Conservation (phyloP, 2,888 invertebrate species). For the Melanotus villosus region DNA sequence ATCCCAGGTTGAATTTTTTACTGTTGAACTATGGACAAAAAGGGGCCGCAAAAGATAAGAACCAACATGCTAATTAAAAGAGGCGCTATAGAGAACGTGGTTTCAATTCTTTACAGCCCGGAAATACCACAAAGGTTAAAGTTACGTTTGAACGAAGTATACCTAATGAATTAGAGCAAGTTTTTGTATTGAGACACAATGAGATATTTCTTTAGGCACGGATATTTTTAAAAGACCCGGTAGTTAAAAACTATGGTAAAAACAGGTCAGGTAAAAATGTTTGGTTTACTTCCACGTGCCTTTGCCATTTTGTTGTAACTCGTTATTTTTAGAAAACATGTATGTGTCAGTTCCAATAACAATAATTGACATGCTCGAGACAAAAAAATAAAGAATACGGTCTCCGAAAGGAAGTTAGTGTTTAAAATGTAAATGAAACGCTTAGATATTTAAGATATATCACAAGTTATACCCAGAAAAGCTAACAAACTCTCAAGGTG, state of each 20-base stretch:
- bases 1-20: slow-evolving; percentile 22
- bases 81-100: slow-evolving; percentile 32
- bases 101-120: slow-evolving; percentile 32
- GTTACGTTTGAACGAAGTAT: slow-evolving; percentile 13
- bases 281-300: background rate
- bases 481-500: too few species aligned
- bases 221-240: slow-evolving; percentile 2
- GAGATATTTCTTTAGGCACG: slow-evolving; percentile 7
- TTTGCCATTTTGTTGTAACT: background rate
- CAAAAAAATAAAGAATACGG: too few species aligned
- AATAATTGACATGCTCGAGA: too few species aligned
- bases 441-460: too few species aligned
- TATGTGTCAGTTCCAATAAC: too few species aligned
- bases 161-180: slow-evolving; percentile 40
- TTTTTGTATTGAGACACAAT: slow-evolving; percentile 24
- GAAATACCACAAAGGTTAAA: slow-evolving; percentile 38
- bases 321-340: too few species aligned
- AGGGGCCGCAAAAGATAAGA: slow-evolving; percentile 22
- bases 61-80: slow-evolving; percentile 36
- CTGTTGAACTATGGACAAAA: background rate
- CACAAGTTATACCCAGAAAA: too few species aligned
- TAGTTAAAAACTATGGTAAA: slow-evolving; percentile 2
- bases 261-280: slow-evolving; percentile 9
- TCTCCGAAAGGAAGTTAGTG: too few species aligned
- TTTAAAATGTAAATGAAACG: too few species aligned